Base-by-base conservation (phyloP, 2,888 invertebrate species). In the Calameuta filiformis region DNA sequence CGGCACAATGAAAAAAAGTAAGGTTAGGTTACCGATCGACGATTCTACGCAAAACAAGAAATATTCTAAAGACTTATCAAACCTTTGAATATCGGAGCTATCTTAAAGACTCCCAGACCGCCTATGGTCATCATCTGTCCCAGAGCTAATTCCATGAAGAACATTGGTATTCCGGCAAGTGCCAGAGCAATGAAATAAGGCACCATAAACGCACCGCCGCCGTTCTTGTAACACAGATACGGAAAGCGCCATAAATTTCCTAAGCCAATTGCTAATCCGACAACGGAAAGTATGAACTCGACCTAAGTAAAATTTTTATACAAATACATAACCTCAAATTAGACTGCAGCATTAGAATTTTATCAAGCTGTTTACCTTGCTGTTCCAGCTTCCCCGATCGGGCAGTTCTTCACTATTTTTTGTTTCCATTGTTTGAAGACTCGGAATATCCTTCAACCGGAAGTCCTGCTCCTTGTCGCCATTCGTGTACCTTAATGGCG, bases 211-310 rank as follows among this genome's bases (percentile, higher is more conserved):
- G 94, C 90, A 84, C 92, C 92, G 76, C 92, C 92, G 23, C 92
- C 92, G 84, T 92, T 92, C 82, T 92, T 92, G 87, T 93, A 93
- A 83, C 93, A 93, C 12, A 93, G 90, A 82, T 94, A 94, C 4
- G 94, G 94, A 89, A 95, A 95, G 79, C 94, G 90, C 94, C 94
- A 95, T 15, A 95, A 92, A 85, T 94, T 95, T 73, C 94, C 94
- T n/a, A 94, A 89, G 1, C 94, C 94, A 73, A 94, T 93, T 12
- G 94, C 93, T 87, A 94, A 93, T 68, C 94, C 94, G 34, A 94
- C 92, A 75, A 93, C 93, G 3, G 94, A 93, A 1, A 94, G 89
- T 33, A 94, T 90, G 85, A 94, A 94, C 87, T 94, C 94, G 77
- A 93, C 81, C 90, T 90, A 71, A 37, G 85, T 81, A 91, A 76